Base-by-base conservation (phyloP, 1,140 invertebrate genomes). In the Pygmarrhopalites habei region DNA sequence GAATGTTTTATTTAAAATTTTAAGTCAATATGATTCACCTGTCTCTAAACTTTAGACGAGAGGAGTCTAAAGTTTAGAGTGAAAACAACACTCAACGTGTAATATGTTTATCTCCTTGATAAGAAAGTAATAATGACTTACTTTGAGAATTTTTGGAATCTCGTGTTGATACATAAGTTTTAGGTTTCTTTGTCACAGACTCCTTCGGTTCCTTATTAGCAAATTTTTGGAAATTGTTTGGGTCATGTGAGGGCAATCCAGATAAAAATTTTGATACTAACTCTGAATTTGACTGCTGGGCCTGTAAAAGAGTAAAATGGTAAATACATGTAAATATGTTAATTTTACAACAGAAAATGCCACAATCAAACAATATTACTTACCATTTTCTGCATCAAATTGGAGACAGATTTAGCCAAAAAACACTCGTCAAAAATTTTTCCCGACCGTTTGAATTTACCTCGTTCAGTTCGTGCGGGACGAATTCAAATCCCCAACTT, bases 211-310 rank as follows among this genome's bases (percentile, higher is more conserved):
- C 60, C 26, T 69, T 67, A 7, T 52, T 64, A 1, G 60, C 58
- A 68, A 68, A 71, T n/a, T 59, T 64, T 55, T 71, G 63, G 75
- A 95, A 95, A 74, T 95, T 95, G 66, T 85, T 86, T 74, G 92
- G 87, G 78, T 95, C 85, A 72, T 90, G 90, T 1, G 87, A 91
- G 41, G 92, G 92, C 53, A 95, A 79, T 64, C 89, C 91, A 76
- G 92, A 92, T 46, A 95, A 77, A 77, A 95, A 95, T 73, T 94
- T 89, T 60, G 84, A 86, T 64, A 88, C 85, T 19, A 35, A 41
- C 3, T 41, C 55, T 23, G 15, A 21, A 10, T 55, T 55, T 28
- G 51, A 23, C 14, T 21, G 51, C 51, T 55, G 51, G 14, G 51
- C 25, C 51, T 55, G 29, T 55, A 29, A 7, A 55, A 49, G n/a